Percentiles rank a stretch among this genome's conserved stretches.
phyloP scores from a whole-genome alignment of 2,888 invertebrate genomes.

The Drosophila bunnanda region DNA sequence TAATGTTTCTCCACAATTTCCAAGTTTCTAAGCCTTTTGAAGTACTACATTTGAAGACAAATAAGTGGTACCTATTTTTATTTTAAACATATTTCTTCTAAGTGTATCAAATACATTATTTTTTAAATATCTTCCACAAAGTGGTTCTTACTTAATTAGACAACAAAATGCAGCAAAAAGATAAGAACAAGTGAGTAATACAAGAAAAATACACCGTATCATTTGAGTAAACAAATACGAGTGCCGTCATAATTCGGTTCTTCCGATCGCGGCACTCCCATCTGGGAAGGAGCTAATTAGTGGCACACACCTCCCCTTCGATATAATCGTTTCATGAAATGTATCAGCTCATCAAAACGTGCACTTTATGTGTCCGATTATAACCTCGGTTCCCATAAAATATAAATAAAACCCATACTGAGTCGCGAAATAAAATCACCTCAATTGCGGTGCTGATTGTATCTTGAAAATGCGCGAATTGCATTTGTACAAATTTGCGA shows the following conservation, averaged over 20 bases:
- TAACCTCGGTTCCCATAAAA: conserved; percentile 33
- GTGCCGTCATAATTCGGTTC: conserved; percentile 1
- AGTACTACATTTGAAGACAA: background rate
- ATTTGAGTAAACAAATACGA: background rate
- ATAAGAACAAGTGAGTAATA: conserved; percentile 1
- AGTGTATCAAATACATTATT: background rate
- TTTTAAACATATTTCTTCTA: background rate
- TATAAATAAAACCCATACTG: conserved; percentile 37
- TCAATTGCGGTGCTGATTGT: conserved; percentile 41
- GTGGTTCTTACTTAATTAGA: background rate
- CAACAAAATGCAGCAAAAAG: background rate
- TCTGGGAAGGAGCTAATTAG: conserved; percentile 22
- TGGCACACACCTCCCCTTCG: conserved; percentile 14
- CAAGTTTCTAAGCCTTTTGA: too few species aligned
- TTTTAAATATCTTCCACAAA: background rate
- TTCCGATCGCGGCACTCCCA: conserved; percentile 11
- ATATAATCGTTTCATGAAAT: conserved; percentile 11
- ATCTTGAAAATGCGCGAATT: conserved; percentile 29
- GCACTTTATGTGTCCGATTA: conserved; percentile 37
- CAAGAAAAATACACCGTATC: conserved; percentile 9
- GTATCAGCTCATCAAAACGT: conserved; percentile 45
- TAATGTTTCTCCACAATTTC: too few species aligned
- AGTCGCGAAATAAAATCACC: conserved; percentile 27
- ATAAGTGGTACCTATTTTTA: too few species aligned
- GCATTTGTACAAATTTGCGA: conserved; percentile 52